Conservation (phyloP, 2,888 invertebrate species). For the Dolichopus griseipennis region DNA sequence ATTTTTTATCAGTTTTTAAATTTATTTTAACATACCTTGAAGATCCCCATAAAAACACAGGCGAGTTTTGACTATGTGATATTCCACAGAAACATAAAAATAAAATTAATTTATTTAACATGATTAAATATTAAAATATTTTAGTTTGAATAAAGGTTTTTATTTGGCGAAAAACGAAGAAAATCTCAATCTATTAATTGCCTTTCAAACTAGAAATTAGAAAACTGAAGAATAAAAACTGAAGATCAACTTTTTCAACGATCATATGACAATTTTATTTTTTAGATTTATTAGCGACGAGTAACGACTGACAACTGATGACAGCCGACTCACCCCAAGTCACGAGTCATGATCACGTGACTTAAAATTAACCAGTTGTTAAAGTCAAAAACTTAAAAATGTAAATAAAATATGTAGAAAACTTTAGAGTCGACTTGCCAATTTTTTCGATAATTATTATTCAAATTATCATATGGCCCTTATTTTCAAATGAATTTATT, state of each 20-base stretch:
- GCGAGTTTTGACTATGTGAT: conserved; percentile 44
- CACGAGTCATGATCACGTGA: no score
- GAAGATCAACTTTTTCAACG: not conserved
- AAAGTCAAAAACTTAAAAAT: no score
- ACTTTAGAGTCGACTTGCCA: no score
- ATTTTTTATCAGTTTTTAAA: not conserved
- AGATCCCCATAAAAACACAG: conserved; percentile 52
- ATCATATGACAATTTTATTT: not conserved
- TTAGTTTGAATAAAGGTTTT: not conserved
- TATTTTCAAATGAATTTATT: no score
- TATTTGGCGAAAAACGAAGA: not conserved
- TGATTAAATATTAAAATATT: not conserved
- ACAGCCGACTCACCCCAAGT: no score
- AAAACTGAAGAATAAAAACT: no score
- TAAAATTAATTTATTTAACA: conserved; percentile 33
- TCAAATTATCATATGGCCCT: no score
- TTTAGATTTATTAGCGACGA: not conserved
- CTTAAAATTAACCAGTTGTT: no score
- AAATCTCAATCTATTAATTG: not conserved
- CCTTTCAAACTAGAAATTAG: not conserved
- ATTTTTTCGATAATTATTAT: no score
- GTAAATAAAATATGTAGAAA: no score
- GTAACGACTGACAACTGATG: no score
- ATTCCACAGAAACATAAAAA: conserved; percentile 32
- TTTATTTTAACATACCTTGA: conserved; percentile 31